Conservation (phyloP, 2,797 vertebrate species). For the Pangasius krempfi region DNA sequence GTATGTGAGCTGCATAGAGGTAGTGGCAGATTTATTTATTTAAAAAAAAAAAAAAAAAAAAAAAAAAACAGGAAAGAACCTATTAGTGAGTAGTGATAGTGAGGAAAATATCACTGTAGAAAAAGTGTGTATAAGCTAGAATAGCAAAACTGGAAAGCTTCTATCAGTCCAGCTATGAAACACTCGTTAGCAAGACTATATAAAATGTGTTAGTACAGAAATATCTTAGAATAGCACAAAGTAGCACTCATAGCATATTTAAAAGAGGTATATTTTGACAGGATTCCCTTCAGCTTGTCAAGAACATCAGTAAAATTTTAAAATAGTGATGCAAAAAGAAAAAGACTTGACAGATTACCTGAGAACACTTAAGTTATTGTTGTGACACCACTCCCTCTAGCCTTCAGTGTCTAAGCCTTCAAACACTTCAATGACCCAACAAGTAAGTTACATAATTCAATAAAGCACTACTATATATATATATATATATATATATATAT, state of each 20-base stretch:
- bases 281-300: constrained; percentile 21
- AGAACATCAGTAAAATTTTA: constrained; percentile 31
- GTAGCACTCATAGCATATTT: constrained; percentile 9
- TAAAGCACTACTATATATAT: constrained; percentile 16
- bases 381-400: constrained; percentile 5
- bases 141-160: background rate
- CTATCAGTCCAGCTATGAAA: background rate
- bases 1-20: constrained; percentile 17
- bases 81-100: background rate
- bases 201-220: background rate
- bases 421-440: background rate
- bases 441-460: background rate
- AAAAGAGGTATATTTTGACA: constrained; percentile 33
- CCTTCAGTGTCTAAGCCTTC: background rate
- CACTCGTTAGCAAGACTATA: background rate
- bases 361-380: constrained; percentile 41
- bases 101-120: background rate
- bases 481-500: constrained; percentile 23
- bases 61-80: background rate
- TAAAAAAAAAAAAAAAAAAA: background rate
- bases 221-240: constrained; percentile 12
- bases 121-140: background rate
- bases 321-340: constrained; percentile 39
- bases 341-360: constrained; percentile 42
- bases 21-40: background rate